Percentiles rank a stretch among this genome's conserved stretches.
phyloP scores from a whole-genome alignment of 1,140 invertebrate species.

The Sitodiplosis mosellana region DNA sequence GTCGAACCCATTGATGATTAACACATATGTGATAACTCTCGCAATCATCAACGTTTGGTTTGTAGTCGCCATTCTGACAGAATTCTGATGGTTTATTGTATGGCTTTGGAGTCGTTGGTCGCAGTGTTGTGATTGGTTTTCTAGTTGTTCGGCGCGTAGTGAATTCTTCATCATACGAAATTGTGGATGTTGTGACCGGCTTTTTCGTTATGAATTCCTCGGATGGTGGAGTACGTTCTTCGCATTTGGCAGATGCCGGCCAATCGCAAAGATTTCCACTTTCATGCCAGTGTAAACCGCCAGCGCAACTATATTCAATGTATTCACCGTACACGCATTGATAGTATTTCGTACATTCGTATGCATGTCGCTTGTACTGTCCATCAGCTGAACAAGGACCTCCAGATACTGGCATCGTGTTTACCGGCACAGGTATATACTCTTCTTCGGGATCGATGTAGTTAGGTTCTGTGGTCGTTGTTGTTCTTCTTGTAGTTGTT shows the following conservation, averaged over 20 bases:
- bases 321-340: constrained; percentile 18
- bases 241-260: constrained; percentile 43
- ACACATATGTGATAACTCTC: constrained; percentile 49
- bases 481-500: constrained; percentile 9
- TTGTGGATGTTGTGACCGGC: neutral
- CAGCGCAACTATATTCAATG: constrained; percentile 34
- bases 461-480: constrained; percentile 16
- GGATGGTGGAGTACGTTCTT: constrained; percentile 5
- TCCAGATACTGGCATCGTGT: constrained; percentile 25
- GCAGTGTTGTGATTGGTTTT: neutral
- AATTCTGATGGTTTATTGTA: no score
- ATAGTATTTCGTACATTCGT: constrained; percentile 24
- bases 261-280: constrained; percentile 56
- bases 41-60: constrained; percentile 35
- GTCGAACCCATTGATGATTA: constrained; percentile 39
- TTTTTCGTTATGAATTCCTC: neutral
- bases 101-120: neutral
- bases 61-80: constrained; percentile 29
- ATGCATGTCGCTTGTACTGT: constrained; percentile 27
- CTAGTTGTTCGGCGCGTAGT: neutral
- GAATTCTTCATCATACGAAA: neutral
- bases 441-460: constrained; percentile 17
- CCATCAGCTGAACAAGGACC: constrained; percentile 25
- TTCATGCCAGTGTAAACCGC: constrained; percentile 53
- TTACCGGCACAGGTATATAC: constrained; percentile 23